Base-by-base conservation (phyloP, 2,113 vertebrate genomes). In the Merops nubicus region DNA sequence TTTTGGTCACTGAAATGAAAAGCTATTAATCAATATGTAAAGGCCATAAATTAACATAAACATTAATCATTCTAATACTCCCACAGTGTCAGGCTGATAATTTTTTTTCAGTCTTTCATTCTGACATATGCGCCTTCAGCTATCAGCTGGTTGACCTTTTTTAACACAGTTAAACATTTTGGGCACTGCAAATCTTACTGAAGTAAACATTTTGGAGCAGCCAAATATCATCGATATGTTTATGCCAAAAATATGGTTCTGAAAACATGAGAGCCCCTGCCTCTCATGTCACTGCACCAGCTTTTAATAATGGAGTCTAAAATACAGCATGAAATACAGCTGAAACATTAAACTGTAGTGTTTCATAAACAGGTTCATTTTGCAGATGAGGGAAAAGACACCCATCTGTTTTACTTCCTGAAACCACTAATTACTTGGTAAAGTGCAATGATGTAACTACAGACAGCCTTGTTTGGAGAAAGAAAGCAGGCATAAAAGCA, bases 51-150 rank as follows among this genome's bases (percentile, higher is more conserved):
- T 97, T 97, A 98, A 98, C 92, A 93, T 93, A 97, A 97, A 91
- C 97, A 97, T 98, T 97, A 95, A 98, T 98, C 97, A 98, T 97
- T 96, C 96, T 98, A 97, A 97, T 98, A 97, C 92, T 96, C 96
- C 95, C 95, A 65, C 89, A 82, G 96, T 95, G 97, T 96, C 96
- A 19, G 65, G 89, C 81, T 94, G 96, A 97, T 95, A 91, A 97
- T 95, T 92, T 94, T 96, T 96, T 94, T 94, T 82, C 91, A 79
- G 93, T 80, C 80, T 79, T 92, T 95, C 93, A 84, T 94, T 97
- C 87, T 96, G 97, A 97, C 97, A 97, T 54, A 91, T 78, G 93
- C 0, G 80, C 96, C 96, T 96, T 97, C 93, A 97, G 97, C 97
- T 96, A 96, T 97, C 97, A 96, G 97, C 96, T 96, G 91, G 81